A percentile compares a stretch with the other conserved stretches of the same genome.
phyloP scores from a whole-genome alignment of 2,797 vertebrate genomes.

The Thalassophryne amazonica region DNA sequence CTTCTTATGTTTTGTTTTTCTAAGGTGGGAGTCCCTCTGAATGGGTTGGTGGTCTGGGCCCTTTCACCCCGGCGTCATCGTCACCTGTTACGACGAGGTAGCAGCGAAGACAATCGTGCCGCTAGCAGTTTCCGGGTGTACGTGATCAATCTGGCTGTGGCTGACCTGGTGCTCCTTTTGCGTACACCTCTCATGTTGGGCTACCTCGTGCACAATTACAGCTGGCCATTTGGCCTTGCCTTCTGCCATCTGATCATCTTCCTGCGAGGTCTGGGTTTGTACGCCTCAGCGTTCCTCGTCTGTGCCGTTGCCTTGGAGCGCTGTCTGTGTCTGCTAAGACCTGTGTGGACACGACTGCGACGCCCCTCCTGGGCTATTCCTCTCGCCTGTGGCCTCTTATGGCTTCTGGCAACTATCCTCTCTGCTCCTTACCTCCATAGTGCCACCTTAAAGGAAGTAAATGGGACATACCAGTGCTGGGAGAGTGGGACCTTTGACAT shows the following conservation, averaged over 20 bases:
- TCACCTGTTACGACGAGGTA: constrained; percentile 43
- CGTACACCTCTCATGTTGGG: constrained; percentile 74
- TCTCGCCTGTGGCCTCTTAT: constrained; percentile 66
- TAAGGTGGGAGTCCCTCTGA: constrained; percentile 72
- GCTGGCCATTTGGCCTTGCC: constrained; percentile 67
- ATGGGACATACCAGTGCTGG: constrained; percentile 12
- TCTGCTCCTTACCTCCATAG: constrained; percentile 68
- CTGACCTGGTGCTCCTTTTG: constrained; percentile 76
- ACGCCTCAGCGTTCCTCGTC: constrained; percentile 75
- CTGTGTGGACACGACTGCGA: constrained; percentile 74
- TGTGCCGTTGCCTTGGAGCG: constrained; percentile 79
- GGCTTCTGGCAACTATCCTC: constrained; percentile 61
- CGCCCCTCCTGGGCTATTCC: constrained; percentile 78
- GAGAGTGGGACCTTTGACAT: constrained; percentile 27
- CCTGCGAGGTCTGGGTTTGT: constrained; percentile 76
- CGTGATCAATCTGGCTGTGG: constrained; percentile 78
- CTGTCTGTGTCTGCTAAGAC: constrained; percentile 77
- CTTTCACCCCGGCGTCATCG: constrained; percentile 52
- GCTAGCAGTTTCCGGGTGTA: constrained; percentile 79
- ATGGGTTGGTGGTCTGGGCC: constrained; percentile 78
- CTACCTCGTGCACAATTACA: constrained; percentile 54
- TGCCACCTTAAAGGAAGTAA: accelerated
- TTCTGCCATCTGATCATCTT: constrained; percentile 69
- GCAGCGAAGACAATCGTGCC: constrained; percentile 48
- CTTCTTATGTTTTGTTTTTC: constrained; percentile 6